Base-by-base conservation (phyloP, 2,888 invertebrate genomes). In the Sinodicranocentrus sp. region DNA sequence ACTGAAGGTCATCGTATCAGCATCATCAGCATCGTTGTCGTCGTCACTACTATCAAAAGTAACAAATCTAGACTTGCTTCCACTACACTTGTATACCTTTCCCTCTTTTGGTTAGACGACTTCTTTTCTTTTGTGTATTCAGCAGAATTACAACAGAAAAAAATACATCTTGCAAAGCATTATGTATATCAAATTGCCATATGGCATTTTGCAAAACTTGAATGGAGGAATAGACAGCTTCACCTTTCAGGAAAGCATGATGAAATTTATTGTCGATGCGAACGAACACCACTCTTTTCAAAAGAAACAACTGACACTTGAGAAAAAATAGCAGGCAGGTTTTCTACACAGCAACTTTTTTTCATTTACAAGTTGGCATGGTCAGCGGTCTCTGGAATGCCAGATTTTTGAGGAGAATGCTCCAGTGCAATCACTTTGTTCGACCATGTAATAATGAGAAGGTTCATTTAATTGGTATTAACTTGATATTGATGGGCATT, bases 1-100 rank as follows among this genome's bases (percentile, higher is more conserved):
- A 75, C 68, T 70, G 82, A 82, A 82, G 82, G 82, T 82, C 75
- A 70, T 57, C 43, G 10, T 43, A 19, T 39, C 33, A 75, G 39
- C 68, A 73, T 54, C 48, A 61, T 59, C 59, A 68, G 65, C 59
- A 68, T 67, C 44, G 33, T 59, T 48, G 54, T 72, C 44, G 68
- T 65, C 43, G 17, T 25, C n/a, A 21, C n/a, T 26, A n/a, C 19
- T 65, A 65, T 65, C 65, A 68, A 52, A 68, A 52, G 26, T 25
- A 25, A 68, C 44, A 48, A 68, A 48, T 68, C 68, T 68, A 23
- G 52, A 39, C 19, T 28, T 61, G 26, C 33, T 57, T 48, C 10
- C 48, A 33, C 48, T 48, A n/a, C 57, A 21, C n/a, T 57, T 57
- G 15, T 21, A 57, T 23, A 57, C 63, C 63, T 28, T 63, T 28